phyloP scores from a whole-genome alignment of 2,113 vertebrate genomes.

The Nothocercus nigrocapillus region DNA sequence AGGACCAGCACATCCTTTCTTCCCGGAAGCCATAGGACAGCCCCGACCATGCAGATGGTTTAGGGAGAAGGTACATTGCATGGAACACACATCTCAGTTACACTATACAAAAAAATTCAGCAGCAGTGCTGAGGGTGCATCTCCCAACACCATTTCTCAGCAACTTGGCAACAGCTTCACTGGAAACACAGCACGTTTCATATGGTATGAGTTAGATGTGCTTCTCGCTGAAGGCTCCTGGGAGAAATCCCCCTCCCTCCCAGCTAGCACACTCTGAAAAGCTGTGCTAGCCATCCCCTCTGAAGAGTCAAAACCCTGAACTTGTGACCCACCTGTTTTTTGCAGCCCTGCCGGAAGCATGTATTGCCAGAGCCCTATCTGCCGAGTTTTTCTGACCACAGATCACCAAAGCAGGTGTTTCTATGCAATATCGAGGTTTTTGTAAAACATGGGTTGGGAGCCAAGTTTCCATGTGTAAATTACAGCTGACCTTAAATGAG shows the following conservation, averaged over 20 bases:
- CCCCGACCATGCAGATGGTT: accelerated
- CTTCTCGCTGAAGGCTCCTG: neutral
- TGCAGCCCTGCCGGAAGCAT: accelerated
- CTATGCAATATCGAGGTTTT: neutral
- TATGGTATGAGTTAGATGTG: constrained; percentile 41
- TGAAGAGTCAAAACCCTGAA: neutral
- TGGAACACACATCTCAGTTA: neutral
- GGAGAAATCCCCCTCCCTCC: neutral
- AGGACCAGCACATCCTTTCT: neutral
- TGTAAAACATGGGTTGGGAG: neutral
- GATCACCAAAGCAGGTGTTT: neutral
- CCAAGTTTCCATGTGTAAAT: neutral
- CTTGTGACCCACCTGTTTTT: neutral
- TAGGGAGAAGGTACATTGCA: neutral
- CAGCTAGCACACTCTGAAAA: neutral
- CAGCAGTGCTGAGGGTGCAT: constrained; percentile 23
- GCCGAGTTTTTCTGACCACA: neutral
- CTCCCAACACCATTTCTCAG: constrained; percentile 43
- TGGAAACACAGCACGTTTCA: constrained; percentile 27
- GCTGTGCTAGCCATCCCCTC: neutral
- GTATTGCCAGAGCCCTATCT: neutral
- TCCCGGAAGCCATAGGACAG: neutral
- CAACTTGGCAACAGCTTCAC: neutral
- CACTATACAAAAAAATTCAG: neutral
- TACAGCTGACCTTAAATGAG: neutral